These are phyloP conservation scores for Stenotaenia linearis DNA, from an alignment of 2,888 invertebrate species.

Conservation along the genomic window DNA sequence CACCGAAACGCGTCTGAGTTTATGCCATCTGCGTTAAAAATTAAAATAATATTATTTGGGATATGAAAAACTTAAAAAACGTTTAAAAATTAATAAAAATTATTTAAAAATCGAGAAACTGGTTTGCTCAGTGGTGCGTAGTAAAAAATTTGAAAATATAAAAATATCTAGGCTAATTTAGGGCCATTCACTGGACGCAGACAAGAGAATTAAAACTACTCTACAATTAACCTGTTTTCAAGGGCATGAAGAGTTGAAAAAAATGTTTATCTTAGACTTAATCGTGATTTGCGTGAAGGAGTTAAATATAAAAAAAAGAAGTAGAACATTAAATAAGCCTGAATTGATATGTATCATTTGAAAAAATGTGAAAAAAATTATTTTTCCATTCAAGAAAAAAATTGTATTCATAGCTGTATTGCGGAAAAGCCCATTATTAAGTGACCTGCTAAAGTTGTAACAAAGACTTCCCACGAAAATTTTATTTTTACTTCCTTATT, in stretches of 20 bases:
- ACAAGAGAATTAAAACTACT: not conserved
- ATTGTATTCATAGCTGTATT: not conserved
- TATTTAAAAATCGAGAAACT: not conserved
- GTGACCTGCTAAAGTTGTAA: not conserved
- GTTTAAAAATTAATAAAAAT: not conserved
- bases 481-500: too few species aligned
- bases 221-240: constrained; percentile 16
- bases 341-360: not conserved
- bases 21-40: not conserved
- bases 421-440: not conserved
- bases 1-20: not conserved
- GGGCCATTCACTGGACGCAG: not conserved
- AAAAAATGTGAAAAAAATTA: too few species aligned
- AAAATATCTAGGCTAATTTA: not conserved
- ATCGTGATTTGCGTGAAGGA: not conserved
- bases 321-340: not conserved
- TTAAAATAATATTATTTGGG: too few species aligned
- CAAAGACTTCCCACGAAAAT: not conserved
- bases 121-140: not conserved
- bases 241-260: constrained; percentile 2
- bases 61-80: not conserved
- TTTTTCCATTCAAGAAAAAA: not conserved
- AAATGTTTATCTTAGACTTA: not conserved
- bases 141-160: not conserved
- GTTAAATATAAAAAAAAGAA: not conserved